These are phyloP conservation scores for Pipistrellus pygmaeus DNA, from an alignment of 2,797 vertebrate species.

Conservation along the genomic window DNA sequence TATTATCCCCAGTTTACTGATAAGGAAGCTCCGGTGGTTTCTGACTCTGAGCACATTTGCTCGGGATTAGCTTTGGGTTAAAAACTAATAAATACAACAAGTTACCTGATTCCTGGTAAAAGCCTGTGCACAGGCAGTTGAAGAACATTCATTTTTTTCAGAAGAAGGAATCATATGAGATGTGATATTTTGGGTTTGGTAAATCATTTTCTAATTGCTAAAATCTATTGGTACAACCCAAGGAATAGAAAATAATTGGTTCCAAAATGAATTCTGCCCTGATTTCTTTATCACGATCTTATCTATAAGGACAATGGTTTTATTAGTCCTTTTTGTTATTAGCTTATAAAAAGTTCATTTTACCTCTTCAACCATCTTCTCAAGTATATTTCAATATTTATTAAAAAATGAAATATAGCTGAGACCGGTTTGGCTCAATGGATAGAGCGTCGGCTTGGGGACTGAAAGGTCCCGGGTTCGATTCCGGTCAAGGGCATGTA, in stretches of 20 bases:
- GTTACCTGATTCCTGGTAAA: neutral
- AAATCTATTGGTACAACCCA: neutral
- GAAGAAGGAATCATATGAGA: neutral
- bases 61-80: neutral
- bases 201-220: neutral
- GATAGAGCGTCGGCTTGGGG: too few relatives aligned
- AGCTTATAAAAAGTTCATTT: slow-evolving; percentile 19
- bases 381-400: neutral
- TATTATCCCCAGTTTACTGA: neutral
- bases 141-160: neutral
- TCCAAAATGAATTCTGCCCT: neutral
- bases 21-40: neutral
- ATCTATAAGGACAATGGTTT: neutral
- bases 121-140: neutral
- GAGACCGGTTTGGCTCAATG: too few relatives aligned
- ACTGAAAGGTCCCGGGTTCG: too few relatives aligned
- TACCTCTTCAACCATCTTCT: neutral
- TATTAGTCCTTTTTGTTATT: slow-evolving; percentile 13
- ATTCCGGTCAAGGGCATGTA: too few relatives aligned
- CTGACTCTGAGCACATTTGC: neutral
- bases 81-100: neutral
- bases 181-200: neutral
- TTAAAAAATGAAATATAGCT: neutral
- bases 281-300: neutral
- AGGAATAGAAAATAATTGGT: neutral